phyloP scores from a whole-genome alignment of 2,888 invertebrate species.

The Willowsia nigromaculata region DNA sequence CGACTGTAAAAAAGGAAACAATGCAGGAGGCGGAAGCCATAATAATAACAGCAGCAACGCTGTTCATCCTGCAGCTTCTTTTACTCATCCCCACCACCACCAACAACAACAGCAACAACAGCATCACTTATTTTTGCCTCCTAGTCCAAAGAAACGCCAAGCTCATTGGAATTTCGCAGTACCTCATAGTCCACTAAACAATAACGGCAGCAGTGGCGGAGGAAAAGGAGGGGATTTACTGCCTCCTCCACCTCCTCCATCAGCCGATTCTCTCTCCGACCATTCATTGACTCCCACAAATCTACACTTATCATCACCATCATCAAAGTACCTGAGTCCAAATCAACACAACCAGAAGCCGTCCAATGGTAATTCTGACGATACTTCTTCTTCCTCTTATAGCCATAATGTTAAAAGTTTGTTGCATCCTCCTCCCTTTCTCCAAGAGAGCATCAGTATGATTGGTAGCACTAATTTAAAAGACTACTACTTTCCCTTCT shows the following conservation, averaged over 20 bases:
- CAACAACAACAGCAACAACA: conserved; percentile 56
- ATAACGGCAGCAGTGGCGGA: neutral
- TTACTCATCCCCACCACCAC: neutral
- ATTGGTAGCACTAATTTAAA: conserved; percentile 21
- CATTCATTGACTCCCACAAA: neutral
- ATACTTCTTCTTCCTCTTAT: neutral
- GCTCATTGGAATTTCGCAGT: conserved; percentile 76
- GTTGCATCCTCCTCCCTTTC: neutral
- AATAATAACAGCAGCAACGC: neutral
- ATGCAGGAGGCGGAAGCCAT: conserved; percentile 21
- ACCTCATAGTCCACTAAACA: conserved; percentile 68
- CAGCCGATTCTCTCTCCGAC: conserved; percentile 38
- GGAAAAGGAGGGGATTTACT: conserved; percentile 32
- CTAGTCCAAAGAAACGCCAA: conserved; percentile 77
- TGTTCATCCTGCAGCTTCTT: neutral
- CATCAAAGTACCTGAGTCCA: conserved; percentile 76
- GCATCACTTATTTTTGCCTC: conserved; percentile 74
- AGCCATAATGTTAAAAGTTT: conserved; percentile 24
- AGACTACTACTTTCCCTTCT: conserved; percentile 59
- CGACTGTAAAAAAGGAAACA: conserved; percentile 41
- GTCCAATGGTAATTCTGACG: conserved; percentile 69
- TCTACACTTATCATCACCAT: conserved; percentile 47
- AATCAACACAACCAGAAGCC: conserved; percentile 71
- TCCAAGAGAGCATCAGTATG: neutral
- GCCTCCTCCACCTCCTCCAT: conserved; percentile 65